phyloP scores from a whole-genome alignment of 53 echinoderm and acorn worm species.

The Paracentrotus lividus region DNA sequence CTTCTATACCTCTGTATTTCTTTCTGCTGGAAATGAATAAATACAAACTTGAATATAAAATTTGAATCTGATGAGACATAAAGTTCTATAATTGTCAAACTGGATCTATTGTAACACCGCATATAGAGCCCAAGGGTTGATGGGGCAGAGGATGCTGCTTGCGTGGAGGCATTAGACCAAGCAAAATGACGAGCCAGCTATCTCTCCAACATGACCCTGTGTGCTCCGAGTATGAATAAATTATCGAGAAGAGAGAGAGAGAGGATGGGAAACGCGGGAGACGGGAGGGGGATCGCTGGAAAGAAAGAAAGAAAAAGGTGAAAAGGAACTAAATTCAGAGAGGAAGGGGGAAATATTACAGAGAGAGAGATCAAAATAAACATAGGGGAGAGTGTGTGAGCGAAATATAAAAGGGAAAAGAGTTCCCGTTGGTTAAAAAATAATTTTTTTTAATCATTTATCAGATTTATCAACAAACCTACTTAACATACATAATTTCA shows the following conservation, averaged over 20 bases:
- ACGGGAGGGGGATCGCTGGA: background rate
- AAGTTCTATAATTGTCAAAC: no score
- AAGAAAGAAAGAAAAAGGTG: background rate
- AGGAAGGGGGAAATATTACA: background rate
- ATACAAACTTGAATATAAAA: no score
- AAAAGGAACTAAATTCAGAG: background rate
- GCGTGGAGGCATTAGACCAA: conserved; percentile 17
- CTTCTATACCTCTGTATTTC: no score
- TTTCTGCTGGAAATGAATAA: no score
- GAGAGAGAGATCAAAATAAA: background rate
- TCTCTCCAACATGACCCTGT: conserved; percentile 42
- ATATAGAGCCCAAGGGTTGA: conserved; percentile 48
- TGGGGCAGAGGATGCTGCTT: background rate
- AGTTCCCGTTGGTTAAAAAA: background rate
- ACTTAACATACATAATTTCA: no score
- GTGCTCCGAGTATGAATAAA: conserved; percentile 33
- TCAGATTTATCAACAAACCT: no score
- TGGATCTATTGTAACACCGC: no score
- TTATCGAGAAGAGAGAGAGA: conserved; percentile 17
- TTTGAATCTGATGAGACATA: no score
- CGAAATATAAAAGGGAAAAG: background rate
- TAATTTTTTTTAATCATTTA: no score
- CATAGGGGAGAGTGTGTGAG: background rate
- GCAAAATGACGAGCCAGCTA: conserved; percentile 30
- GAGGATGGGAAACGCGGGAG: background rate